Evolutionary conservation across 2,888 invertebrate species (phyloP), one percentile per base, ranked within the genome.

Genomic region (Timandra comae): DNA sequence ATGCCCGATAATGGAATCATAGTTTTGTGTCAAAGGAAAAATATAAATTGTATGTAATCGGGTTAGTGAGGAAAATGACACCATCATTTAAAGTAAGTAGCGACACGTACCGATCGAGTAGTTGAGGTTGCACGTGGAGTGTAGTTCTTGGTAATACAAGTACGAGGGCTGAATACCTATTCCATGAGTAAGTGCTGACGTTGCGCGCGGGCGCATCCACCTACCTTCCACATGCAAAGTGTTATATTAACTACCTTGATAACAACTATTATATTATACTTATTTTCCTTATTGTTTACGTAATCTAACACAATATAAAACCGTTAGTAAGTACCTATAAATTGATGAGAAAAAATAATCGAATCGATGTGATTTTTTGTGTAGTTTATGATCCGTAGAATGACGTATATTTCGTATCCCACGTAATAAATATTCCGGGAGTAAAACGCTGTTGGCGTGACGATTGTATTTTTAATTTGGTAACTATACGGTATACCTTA

Each of bases 1-100:
- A 43, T 38, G 44, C 13, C 27, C 41, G 47, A 49, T 52, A 53
- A 43, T 44, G 48, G 39, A 62, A 58, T 56, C 52, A 60, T 46
- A 49, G 46, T 52, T 49, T 41, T 43, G 53, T 55, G 49, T 50
- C 54, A 52, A 59, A 53, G 48, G 51, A 63, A 67, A 64, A 66
- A 63, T 59, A 58, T 57, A 54, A 61, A 63, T 65, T 63, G 48
- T 56, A 64, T 57, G 60, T 64, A 62, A 66, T 49, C 54, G 49
- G 49, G 57, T 52, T 52, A 52, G 59, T 66, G 47, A 61, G 68
- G 65, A 69, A 76, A 78, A 72, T 62, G 68, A 68, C 67, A 69
- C 63, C 57, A 46, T 43, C 46, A 52, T 35, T 42, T 41, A 22
- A 26, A 34, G 31, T 34, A 37, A 38, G n/a, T n/a, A n/a, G n/a